phyloP scores from a whole-genome alignment of 1,140 invertebrate species.

The Bombus sylvicola region DNA sequence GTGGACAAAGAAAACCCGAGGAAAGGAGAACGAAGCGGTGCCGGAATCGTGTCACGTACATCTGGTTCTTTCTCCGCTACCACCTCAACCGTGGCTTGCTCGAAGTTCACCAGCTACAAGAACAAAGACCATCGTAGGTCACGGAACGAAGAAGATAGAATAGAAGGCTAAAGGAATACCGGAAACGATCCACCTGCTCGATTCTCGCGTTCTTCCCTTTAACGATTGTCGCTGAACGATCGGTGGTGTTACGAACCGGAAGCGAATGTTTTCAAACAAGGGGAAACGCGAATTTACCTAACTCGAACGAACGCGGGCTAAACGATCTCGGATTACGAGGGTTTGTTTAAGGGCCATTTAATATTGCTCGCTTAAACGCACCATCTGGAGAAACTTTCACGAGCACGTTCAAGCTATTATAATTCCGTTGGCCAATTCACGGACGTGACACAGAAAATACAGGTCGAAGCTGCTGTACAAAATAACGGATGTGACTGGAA shows the following conservation, averaged over 20 bases:
- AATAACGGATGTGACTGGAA: no score
- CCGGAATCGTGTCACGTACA: slow-evolving; percentile 13
- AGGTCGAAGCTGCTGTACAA: no score
- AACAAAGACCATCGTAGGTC: background rate
- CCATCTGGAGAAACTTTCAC: no score
- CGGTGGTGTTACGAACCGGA: no score
- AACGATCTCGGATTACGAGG: background rate
- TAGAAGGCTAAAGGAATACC: background rate
- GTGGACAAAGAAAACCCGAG: background rate
- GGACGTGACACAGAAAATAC: background rate
- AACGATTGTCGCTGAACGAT: background rate
- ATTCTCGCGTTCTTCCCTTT: background rate
- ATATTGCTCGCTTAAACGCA: background rate
- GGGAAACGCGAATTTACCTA: background rate
- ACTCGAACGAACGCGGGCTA: background rate
- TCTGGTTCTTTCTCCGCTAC: background rate
- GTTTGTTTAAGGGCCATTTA: background rate
- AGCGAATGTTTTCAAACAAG: background rate
- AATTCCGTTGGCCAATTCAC: background rate
- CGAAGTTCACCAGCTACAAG: background rate
- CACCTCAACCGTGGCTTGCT: background rate
- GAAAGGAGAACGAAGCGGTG: background rate
- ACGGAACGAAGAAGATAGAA: background rate
- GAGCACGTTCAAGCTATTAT: background rate
- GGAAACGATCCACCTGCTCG: background rate